Base-by-base conservation (phyloP, 2,888 invertebrate species). In the Drosophila villosipedis region DNA sequence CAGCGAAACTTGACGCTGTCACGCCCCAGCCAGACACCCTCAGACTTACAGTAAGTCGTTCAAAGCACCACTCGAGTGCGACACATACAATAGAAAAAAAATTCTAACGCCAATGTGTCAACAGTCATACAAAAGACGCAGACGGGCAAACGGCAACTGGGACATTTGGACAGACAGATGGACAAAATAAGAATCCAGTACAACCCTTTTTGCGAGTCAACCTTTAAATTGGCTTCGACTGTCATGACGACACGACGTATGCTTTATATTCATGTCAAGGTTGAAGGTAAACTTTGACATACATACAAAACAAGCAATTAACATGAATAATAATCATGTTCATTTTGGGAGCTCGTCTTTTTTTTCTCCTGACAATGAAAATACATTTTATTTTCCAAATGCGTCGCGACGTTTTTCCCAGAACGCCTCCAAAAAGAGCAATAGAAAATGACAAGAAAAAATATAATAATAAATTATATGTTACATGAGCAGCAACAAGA, bases 261-360 rank as follows among this genome's bases (percentile, higher is more conserved):
- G 76, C 74, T 73, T 64, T 77, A 89, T 89, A 83, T 83, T 71
- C 69, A 71, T 53, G 75, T 55, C 22, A 61, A 72, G 54, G 41
- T 71, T 58, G 54, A 64, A 67, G 65, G 55, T 72, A 61, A 68
- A 62, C 41, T 53, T 59, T 57, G 53, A 31, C 76, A 82, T 76
- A 73, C 50, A 22, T 76, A 78, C 73, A 82, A 86, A 80, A 82
- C 87, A 82, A 84, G 82, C 84, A 90, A 89, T 88, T 88, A 90
- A 88, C 78, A 79, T 78, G 78, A 77, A 86, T 80, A 86, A 86
- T 80, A 83, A 60, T 76, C 70, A 79, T 79, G 80, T 80, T 80
- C 66, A 65, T 49, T 47, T 70, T 68, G 63, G 25, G 52, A 30
- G 43, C 73, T 25, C 19, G 22, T 9, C 53, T 43, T 52, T 52